A percentile compares a stretch with the other conserved stretches of the same genome.
Conservation (phyloP, 2,797 vertebrate species). For the Fistularia commersonii region DNA sequence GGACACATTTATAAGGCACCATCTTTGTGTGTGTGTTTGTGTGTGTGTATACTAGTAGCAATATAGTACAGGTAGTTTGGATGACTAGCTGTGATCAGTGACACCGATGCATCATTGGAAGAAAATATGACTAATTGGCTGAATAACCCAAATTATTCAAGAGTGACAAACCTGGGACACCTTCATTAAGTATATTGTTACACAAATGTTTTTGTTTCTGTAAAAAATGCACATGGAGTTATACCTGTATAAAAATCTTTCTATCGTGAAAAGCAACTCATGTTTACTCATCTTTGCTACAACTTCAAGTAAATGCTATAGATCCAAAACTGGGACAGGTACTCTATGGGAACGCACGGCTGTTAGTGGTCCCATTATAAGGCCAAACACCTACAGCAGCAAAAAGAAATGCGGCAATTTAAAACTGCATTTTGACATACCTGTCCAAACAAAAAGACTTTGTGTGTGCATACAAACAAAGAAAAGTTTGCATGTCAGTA, state of each 20-base stretch:
- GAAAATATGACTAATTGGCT: conserved; percentile 28
- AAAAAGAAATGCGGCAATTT: conserved; percentile 58
- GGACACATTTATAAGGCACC: conserved; percentile 52
- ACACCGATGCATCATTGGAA: conserved; percentile 20
- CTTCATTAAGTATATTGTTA: conserved; percentile 1
- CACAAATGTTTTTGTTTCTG: too few species aligned
- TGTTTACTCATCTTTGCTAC: conserved; percentile 10
- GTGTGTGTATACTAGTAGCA: conserved; percentile 16
- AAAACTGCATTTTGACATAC: conserved; percentile 56
- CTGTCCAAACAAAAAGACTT: conserved; percentile 66
- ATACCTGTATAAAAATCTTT: conserved; percentile 2
- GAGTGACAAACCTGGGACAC: conserved; percentile 18
- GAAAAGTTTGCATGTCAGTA: conserved; percentile 75
- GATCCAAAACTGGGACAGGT: conserved; percentile 58
- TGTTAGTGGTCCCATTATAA: conserved; percentile 54
- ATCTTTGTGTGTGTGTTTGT: conserved; percentile 39
- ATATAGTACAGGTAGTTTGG: conserved; percentile 47
- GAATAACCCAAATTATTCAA: conserved; percentile 27
- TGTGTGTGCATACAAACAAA: conserved; percentile 65
- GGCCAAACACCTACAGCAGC: conserved; percentile 67
- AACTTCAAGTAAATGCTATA: conserved; percentile 13
- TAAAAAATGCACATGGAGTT: too few species aligned
- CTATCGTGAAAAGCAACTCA: conserved; percentile 1
- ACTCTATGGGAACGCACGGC: conserved; percentile 37
- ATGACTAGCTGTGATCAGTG: conserved; percentile 44